These are phyloP conservation scores for Tipula unca DNA, from an alignment of 2,888 invertebrate species.

Conservation along the genomic window DNA sequence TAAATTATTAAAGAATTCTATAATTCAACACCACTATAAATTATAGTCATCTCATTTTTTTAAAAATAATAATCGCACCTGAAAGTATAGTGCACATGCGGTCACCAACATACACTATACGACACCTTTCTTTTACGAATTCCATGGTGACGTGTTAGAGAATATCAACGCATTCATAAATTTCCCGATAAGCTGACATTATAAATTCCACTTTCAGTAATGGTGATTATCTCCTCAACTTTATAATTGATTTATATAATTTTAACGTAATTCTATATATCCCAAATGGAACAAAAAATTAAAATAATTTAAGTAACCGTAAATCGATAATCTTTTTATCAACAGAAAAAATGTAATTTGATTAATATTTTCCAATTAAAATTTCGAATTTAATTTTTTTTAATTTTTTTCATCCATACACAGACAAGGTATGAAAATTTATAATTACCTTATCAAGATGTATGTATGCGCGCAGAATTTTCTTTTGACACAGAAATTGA, in stretches of 20 bases:
- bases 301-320: not conserved
- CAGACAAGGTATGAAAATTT: not conserved
- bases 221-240: not conserved
- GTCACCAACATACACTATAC: no score
- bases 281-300: no score
- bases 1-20: no score
- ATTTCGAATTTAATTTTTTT: not conserved
- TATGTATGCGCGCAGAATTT: not conserved
- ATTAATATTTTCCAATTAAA: not conserved
- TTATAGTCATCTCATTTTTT: no score
- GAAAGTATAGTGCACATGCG: no score
- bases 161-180: no score
- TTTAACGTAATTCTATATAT: not conserved
- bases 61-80: no score
- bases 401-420: not conserved
- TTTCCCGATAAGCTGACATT: not conserved
- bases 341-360: not conserved
- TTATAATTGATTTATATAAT: not conserved
- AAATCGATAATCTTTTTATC: not conserved
- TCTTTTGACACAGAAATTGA: not conserved
- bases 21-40: no score
- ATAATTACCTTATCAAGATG: conserved; percentile 3
- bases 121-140: no score
- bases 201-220: not conserved
- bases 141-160: no score